These are phyloP conservation scores for Metacarcinus magister DNA, from an alignment of 2,888 invertebrate genomes.

Conservation along the genomic window DNA sequence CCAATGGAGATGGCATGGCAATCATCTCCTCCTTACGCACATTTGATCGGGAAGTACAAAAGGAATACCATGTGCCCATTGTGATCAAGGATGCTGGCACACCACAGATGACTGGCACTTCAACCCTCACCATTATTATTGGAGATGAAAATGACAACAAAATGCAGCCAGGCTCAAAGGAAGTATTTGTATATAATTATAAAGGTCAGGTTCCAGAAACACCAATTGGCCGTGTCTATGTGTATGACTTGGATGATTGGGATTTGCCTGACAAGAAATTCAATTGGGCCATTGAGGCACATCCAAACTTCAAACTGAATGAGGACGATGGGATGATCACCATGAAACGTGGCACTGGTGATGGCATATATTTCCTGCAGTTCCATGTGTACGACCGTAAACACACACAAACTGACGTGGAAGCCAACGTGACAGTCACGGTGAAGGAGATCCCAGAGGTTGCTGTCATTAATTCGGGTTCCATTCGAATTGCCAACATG, in stretches of 20 bases:
- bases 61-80: constrained; percentile 98
- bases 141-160: constrained; percentile 99
- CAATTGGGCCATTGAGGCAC: constrained; percentile 91
- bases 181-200: constrained; percentile 98
- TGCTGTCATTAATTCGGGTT: constrained; percentile 97
- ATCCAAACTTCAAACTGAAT: constrained; percentile 94
- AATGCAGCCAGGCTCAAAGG: constrained; percentile 98
- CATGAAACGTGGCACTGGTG: constrained; percentile 96
- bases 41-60: constrained; percentile 97
- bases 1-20: constrained; percentile 98
- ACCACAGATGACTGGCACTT: constrained; percentile 98
- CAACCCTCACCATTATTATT: constrained; percentile 97
- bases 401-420: constrained; percentile 96
- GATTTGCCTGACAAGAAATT: constrained; percentile 98
- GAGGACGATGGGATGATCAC: constrained; percentile 97
- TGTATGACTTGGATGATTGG: constrained; percentile 99
- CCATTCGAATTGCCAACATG: constrained; percentile 95
- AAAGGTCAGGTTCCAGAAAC: constrained; percentile 84
- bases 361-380: constrained; percentile 87
- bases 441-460: constrained; percentile 98
- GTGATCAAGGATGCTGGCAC: constrained; percentile 98
- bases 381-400: constrained; percentile 95
- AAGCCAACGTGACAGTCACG: constrained; percentile 96
- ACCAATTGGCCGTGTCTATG: constrained; percentile 96
- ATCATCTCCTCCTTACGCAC: constrained; percentile 96